These are phyloP conservation scores for Porphyrio hochstetteri DNA, from an alignment of 2,113 vertebrate genomes.

Conservation along the genomic window DNA sequence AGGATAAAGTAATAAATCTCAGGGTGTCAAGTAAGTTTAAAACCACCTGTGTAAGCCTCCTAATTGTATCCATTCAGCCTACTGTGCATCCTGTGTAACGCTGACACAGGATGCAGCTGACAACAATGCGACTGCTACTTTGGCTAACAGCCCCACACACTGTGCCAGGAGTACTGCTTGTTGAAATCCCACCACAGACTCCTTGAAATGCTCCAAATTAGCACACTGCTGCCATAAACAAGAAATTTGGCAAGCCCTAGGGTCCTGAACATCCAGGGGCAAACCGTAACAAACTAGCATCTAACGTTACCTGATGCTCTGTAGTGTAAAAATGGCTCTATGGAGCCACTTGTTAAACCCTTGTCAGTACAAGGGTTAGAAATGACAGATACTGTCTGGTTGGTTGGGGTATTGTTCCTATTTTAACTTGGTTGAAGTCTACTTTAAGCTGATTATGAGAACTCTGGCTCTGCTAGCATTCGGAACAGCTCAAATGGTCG, in stretches of 20 bases:
- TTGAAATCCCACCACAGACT: accelerated
- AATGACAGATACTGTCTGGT: background rate
- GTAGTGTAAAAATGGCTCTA: background rate
- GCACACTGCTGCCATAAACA: background rate
- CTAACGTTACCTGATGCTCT: background rate
- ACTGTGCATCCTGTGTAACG: background rate
- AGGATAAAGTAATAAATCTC: background rate
- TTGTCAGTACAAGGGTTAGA: background rate
- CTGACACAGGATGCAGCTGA: background rate
- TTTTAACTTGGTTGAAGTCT: background rate
- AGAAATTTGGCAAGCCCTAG: background rate
- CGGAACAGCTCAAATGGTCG: background rate
- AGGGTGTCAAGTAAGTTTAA: background rate
- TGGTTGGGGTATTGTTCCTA: accelerated
- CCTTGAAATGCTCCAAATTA: background rate
- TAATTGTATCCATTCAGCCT: background rate
- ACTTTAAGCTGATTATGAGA: background rate
- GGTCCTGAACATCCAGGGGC: background rate
- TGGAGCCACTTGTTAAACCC: background rate
- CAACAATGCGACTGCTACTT: background rate
- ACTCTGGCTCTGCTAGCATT: background rate
- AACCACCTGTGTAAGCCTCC: background rate
- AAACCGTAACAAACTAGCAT: background rate
- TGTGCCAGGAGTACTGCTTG: background rate
- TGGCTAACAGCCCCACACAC: background rate